Percentiles rank a stretch among this genome's conserved stretches.
These are phyloP conservation scores for Mobula birostris DNA, from an alignment of 2,113 vertebrate species.

Conservation along the genomic window DNA sequence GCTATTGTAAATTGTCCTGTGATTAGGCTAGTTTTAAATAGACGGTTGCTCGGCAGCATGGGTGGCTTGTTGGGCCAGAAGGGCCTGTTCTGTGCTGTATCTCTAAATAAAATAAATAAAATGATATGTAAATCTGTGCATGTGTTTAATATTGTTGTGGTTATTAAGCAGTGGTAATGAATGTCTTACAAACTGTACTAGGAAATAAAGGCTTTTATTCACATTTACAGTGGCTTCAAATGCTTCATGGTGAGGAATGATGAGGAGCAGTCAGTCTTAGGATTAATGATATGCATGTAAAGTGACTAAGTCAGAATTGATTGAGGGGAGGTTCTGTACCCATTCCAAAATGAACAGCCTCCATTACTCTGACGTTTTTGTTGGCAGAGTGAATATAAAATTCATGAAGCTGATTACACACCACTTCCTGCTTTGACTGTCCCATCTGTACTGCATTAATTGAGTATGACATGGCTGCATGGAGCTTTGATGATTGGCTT, in stretches of 20 bases:
- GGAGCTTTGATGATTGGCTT: neutral
- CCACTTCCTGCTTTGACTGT: neutral
- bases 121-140: no score
- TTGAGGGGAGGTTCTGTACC: neutral
- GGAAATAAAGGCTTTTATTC: slow-evolving; percentile 30
- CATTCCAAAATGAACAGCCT: neutral
- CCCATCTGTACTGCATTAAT: no score
- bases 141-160: neutral
- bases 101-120: no score
- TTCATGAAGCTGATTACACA: neutral
- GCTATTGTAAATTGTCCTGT: no score
- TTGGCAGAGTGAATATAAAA: neutral
- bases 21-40: no score
- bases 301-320: slow-evolving; percentile 4
- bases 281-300: neutral
- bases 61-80: no score
- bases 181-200: slow-evolving; percentile 29
- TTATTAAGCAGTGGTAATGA: slow-evolving; percentile 37
- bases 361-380: no score
- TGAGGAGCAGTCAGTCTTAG: neutral
- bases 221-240: neutral
- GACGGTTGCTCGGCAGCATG: no score
- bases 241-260: neutral
- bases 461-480: neutral
- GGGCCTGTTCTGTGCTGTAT: no score